Conservation (phyloP, 2,797 vertebrate species). For the Rhinophrynus dorsalis region DNA sequence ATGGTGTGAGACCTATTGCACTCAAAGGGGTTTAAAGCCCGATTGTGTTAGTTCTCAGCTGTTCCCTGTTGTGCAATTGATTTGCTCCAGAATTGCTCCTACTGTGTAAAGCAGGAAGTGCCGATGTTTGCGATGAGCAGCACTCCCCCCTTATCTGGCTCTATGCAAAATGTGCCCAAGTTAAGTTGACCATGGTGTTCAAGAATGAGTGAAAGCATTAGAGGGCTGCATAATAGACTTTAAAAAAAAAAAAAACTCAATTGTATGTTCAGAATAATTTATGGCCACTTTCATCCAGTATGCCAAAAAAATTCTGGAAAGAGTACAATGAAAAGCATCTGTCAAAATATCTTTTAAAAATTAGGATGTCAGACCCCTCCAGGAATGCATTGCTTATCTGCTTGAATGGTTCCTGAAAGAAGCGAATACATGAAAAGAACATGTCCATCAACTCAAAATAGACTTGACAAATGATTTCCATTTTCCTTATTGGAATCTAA, state of each 20-base stretch:
- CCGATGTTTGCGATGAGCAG: too few species aligned
- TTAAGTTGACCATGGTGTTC: not conserved
- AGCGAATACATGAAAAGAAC: not conserved
- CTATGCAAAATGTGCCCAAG: not conserved
- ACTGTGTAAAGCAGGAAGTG: too few species aligned
- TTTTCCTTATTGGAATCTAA: constrained; percentile 6
- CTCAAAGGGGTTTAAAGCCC: too few species aligned
- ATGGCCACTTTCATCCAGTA: not conserved
- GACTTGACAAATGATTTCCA: constrained; percentile 3
- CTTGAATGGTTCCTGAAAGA: not conserved
- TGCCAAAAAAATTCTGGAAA: not conserved
- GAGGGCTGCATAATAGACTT: not conserved
- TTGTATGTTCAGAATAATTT: not conserved
- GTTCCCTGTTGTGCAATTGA: too few species aligned
- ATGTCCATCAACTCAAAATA: not conserved
- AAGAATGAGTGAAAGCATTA: constrained; percentile 1
- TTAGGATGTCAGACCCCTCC: not conserved
- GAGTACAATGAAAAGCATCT: constrained; percentile 12
- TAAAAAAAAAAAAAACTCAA: not conserved
- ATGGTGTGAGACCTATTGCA: too few species aligned
- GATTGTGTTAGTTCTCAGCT: too few species aligned
- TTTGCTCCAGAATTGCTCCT: too few species aligned
- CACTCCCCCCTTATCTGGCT: too few species aligned
- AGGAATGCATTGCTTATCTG: not conserved
- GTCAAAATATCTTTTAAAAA: constrained; percentile 9